These are phyloP conservation scores for Bedellia somnulentella DNA, from an alignment of 2,888 invertebrate species.

Conservation along the genomic window DNA sequence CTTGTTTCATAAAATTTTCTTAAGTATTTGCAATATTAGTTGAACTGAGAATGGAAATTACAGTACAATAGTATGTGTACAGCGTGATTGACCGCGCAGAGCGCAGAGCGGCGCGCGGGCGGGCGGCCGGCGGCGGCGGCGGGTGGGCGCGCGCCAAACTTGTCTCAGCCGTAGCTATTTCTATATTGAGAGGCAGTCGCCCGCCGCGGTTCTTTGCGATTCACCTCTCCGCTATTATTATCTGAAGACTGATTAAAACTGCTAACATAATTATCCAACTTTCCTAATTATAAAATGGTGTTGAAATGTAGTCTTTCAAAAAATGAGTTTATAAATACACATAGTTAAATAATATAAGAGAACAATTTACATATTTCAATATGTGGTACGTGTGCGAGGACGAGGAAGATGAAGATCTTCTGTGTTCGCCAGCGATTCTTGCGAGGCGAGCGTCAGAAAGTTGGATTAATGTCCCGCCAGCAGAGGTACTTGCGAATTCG, in stretches of 20 bases:
- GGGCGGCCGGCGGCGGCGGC: slow-evolving; percentile 17
- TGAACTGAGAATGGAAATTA: too few species aligned
- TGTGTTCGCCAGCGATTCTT: slow-evolving; percentile 85
- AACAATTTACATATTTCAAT: slow-evolving; percentile 17
- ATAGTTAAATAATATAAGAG: too few species aligned
- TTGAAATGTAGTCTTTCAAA: too few species aligned
- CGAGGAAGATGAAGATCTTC: slow-evolving; percentile 82
- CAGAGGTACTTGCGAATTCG: slow-evolving; percentile 78
- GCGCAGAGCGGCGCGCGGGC: too few species aligned
- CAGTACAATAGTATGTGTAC: too few species aligned
- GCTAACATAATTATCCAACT: too few species aligned
- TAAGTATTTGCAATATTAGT: too few species aligned
- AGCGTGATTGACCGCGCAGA: too few species aligned
- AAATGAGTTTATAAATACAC: too few species aligned
- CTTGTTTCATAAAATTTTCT: too few species aligned
- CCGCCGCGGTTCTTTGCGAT: slow-evolving; percentile 51
- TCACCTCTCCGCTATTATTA: slow-evolving; percentile 34
- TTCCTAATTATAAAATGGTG: too few species aligned
- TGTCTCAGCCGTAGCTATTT: slow-evolving; percentile 54
- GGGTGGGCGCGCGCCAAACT: slow-evolving; percentile 23
- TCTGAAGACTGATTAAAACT: slow-evolving; percentile 3
- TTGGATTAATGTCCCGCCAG: slow-evolving; percentile 87
- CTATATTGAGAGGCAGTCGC: slow-evolving; percentile 56
- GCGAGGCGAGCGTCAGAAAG: slow-evolving; percentile 86
- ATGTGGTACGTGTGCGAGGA: slow-evolving; percentile 82